Conservation (phyloP, 2,888 invertebrate genomes). For the Isoperla grammatica region DNA sequence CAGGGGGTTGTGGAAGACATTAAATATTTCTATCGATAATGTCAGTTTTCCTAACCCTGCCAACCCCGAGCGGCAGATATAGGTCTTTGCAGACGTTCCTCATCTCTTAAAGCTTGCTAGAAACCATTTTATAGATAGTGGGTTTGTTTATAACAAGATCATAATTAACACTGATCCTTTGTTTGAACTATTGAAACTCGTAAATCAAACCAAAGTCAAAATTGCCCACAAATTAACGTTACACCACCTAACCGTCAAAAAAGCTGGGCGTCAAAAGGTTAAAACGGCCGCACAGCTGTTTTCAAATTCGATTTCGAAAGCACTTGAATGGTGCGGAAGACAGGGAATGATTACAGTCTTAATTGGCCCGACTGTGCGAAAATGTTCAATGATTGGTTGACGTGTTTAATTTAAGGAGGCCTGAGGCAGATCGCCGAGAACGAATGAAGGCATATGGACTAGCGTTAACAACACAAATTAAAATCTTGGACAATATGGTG, state of each 20-base stretch:
- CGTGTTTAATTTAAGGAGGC: background rate
- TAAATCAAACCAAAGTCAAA: background rate
- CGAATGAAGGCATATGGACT: background rate
- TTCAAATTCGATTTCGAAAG: background rate
- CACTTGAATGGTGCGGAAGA: background rate
- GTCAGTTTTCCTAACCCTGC: background rate
- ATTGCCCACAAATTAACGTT: background rate
- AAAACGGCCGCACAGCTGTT: background rate
- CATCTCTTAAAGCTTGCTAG: background rate
- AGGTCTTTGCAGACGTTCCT: constrained; percentile 2
- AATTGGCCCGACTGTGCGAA: background rate
- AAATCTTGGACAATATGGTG: background rate
- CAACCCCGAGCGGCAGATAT: background rate
- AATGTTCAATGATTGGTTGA: background rate
- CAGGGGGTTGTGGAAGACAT: background rate
- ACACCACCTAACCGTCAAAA: background rate
- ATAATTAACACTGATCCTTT: background rate
- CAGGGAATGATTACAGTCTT: background rate
- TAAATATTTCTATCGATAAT: background rate
- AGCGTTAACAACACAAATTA: background rate
- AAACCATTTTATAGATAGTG: too few species aligned
- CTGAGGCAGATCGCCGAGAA: background rate
- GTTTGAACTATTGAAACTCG: background rate
- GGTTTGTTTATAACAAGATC: background rate
- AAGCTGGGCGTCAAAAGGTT: background rate